Base-by-base conservation (phyloP, 2,113 vertebrate species). In the Bubo blakistoni region DNA sequence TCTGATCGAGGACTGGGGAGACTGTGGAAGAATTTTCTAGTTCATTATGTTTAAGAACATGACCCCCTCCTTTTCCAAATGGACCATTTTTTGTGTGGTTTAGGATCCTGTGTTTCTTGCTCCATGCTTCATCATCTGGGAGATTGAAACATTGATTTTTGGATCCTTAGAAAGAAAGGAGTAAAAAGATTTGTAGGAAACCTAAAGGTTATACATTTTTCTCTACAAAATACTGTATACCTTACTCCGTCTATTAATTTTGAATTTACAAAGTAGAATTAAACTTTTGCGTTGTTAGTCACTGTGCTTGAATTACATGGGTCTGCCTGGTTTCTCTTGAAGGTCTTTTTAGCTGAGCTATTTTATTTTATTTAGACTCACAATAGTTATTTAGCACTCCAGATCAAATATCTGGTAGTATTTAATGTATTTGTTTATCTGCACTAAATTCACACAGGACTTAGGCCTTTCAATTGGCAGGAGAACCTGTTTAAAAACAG, bases 391-490 rank as follows among this genome's bases (percentile, higher is more conserved):
- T 97, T 94, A 93, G 97, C 94, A 88, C 96, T 97, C 97, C 95
- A 97, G 97, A 97, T 98, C 97, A 98, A 95, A 96, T 97, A 92
- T 95, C 95, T 98, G 92, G 94, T 95, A 95, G 81, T 93, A 97
- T 97, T 98, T 97, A 89, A 87, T 98, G 96, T 96, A 97, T 98
- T 97, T 98, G 95, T 97, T 98, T 98, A 97, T 98, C 97, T 92
- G 87, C 94, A 78, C 73, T 88, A 90, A 95, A 97, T 96, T 96
- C 96, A 96, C 44, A 71, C 58, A 98, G 97, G 96, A 95, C 86
- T 92, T 86, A 81, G 62, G 54, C 47, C 92, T 87, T 81, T 93
- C 91, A 88, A 57, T 66, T 97, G 95, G 90, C 95, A 97, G 85
- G 71, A 96, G 90, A 94, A 76, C 84, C 40, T 82, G 38, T 85